A percentile compares a stretch with the other conserved stretches of the same genome.
These are phyloP conservation scores for Amphipyra tragopoginis DNA, from an alignment of 2,888 invertebrate species.

Conservation along the genomic window DNA sequence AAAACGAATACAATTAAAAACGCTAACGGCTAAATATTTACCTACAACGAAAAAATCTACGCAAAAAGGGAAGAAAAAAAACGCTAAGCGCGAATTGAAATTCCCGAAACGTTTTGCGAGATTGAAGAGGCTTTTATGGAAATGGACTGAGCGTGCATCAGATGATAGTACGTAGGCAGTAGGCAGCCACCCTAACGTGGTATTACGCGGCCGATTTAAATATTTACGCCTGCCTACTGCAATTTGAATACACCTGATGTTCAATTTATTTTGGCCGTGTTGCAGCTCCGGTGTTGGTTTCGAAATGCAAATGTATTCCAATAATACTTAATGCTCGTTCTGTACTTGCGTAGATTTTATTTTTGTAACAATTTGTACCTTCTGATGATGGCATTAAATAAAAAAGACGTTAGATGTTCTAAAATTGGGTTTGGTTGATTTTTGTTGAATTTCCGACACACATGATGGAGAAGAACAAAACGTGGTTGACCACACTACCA, in stretches of 20 bases:
- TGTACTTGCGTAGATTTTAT: constrained; percentile 30
- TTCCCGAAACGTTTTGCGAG: constrained; percentile 88
- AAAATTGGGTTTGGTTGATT: neutral
- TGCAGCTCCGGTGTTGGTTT: constrained; percentile 54
- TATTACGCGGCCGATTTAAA: constrained; percentile 82
- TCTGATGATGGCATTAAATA: neutral
- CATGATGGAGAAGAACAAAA: too few species aligned
- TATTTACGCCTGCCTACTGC: constrained; percentile 80
- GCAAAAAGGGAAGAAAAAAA: constrained; percentile 69
- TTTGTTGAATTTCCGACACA: too few species aligned
- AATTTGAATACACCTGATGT: constrained; percentile 84
- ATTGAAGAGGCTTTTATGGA: constrained; percentile 90
- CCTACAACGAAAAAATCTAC: constrained; percentile 59
- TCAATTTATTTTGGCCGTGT: constrained; percentile 70
- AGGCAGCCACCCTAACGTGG: constrained; percentile 67
- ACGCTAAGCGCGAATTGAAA: constrained; percentile 87
- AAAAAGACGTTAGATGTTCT: neutral
- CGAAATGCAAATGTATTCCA: constrained; percentile 62
- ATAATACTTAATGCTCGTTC: constrained; percentile 45
- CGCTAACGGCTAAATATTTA: constrained; percentile 55
- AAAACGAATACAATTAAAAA: constrained; percentile 45
- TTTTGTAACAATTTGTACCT: constrained; percentile 5
- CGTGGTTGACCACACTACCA: too few species aligned
- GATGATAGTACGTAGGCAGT: constrained; percentile 71
- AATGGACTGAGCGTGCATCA: constrained; percentile 86